Base-by-base conservation (phyloP, 2,797 vertebrate genomes). In the Tokudaia tokunoshimensis region DNA sequence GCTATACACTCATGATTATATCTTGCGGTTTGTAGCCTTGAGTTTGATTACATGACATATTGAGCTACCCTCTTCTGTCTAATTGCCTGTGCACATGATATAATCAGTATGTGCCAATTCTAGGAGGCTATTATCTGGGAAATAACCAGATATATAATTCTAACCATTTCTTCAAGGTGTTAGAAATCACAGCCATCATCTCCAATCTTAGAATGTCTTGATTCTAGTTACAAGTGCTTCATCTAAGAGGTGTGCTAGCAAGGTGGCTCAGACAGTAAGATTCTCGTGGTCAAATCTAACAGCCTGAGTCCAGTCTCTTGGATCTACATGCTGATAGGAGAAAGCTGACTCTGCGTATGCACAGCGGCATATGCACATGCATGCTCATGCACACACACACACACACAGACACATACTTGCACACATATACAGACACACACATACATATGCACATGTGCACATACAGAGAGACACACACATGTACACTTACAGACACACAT, bases 21-120 rank as follows among this genome's bases (percentile, higher is more conserved):
- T 94, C 72, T 74, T 90, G n/a, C 88, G 29, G 41, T 87, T 92
- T 83, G 44, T 94, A 96, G 88, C 31, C 63, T 31, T 72, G 89
- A 87, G 34, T 78, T 59, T 87, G 89, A 94, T 92, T 92, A 82
- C 19, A 47, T 86, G 44, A 44, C 80, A 24, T 81, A 34, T 50
- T 74, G 31, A 76, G 93, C 34, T 70, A 82, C 10, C 13, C 12
- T 63, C 61, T 89, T 94, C 78, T 50, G 19, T 92, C 59, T 93
- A 92, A 76, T 1, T 86, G 55, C 37, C 31, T 76, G 34, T 83
- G 34, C 44, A 89, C 17, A 80, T 96, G 81, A 97, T 81, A 75
- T 89, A 88, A 93, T 95, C 24, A 90, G 19, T 63, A 37, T 78
- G 19, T 83, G 29, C 20, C 74, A 94, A 59, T 31, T 79, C 19